These are phyloP conservation scores for Campaea margaritaria DNA, from an alignment of 2,888 invertebrate genomes.

Conservation along the genomic window DNA sequence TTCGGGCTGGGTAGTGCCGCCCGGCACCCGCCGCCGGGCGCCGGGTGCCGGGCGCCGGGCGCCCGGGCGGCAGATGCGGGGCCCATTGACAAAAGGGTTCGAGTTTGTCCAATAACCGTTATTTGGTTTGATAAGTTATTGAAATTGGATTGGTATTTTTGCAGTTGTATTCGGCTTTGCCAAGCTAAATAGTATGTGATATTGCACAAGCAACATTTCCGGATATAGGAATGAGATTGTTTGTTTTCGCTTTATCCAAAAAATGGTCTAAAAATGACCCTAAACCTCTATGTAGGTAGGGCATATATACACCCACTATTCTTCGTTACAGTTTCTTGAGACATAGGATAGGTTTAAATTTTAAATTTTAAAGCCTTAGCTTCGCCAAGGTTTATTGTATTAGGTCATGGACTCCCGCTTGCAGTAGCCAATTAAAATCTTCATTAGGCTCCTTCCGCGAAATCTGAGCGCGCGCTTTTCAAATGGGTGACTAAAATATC, in stretches of 20 bases:
- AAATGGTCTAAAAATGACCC: no score
- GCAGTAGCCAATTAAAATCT: slow-evolving; percentile 78
- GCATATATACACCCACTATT: no score
- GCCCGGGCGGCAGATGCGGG: slow-evolving; percentile 28
- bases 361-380: not conserved
- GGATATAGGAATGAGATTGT: no score
- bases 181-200: slow-evolving; percentile 45
- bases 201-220: slow-evolving; percentile 38
- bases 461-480: slow-evolving; percentile 49
- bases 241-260: no score
- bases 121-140: slow-evolving; percentile 34
- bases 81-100: slow-evolving; percentile 37
- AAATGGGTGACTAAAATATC: not conserved
- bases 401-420: slow-evolving; percentile 55
- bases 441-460: slow-evolving; percentile 78
- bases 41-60: no score
- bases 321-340: no score
- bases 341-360: not conserved
- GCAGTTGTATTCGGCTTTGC: slow-evolving; percentile 21
- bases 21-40: slow-evolving; percentile 11
- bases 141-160: slow-evolving; percentile 36
- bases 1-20: slow-evolving; percentile 21
- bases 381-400: slow-evolving; percentile 2
- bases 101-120: slow-evolving; percentile 33
- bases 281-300: no score